These are phyloP conservation scores for Pheosia gnoma DNA, from an alignment of 2,888 invertebrate genomes.

Conservation along the genomic window DNA sequence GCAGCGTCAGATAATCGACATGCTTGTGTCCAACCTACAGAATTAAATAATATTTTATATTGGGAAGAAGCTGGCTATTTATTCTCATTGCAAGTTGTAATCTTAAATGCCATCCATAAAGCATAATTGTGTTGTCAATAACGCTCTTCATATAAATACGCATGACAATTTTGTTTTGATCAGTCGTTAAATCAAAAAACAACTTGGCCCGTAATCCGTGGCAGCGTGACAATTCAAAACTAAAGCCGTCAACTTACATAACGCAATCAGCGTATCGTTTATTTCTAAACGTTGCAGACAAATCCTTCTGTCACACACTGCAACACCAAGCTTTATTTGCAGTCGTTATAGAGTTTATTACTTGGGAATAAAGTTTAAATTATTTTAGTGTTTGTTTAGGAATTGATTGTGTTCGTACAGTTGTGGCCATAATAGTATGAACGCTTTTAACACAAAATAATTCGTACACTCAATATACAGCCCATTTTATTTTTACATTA, in stretches of 20 bases:
- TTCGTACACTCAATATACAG: too few relatives aligned
- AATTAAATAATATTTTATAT: too few relatives aligned
- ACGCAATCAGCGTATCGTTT: slow-evolving; percentile 78
- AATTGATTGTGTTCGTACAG: slow-evolving; percentile 40
- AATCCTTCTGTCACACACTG: slow-evolving; percentile 75
- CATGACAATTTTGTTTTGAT: slow-evolving; percentile 3
- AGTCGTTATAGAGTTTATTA: slow-evolving; percentile 18
- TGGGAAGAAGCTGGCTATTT: too few relatives aligned
- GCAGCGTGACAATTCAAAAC: slow-evolving; percentile 61
- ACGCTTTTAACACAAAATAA: too few relatives aligned
- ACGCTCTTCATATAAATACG: neutral
- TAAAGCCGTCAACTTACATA: slow-evolving; percentile 70
- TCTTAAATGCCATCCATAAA: too few relatives aligned
- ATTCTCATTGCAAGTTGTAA: too few relatives aligned
- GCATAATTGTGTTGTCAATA: too few relatives aligned
- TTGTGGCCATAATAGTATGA: neutral
- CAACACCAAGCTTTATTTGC: slow-evolving; percentile 39
- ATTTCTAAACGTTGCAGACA: slow-evolving; percentile 76
- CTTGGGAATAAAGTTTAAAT: slow-evolving; percentile 32
- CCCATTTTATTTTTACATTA: too few relatives aligned
- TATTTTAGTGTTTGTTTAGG: slow-evolving; percentile 12
- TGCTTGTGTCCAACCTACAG: too few relatives aligned
- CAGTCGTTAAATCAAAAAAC: slow-evolving; percentile 49
- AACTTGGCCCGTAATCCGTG: slow-evolving; percentile 45
- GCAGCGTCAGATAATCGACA: too few relatives aligned